These are phyloP conservation scores for Hafferia zeledoni DNA, from an alignment of 2,797 vertebrate species.

Conservation along the genomic window DNA sequence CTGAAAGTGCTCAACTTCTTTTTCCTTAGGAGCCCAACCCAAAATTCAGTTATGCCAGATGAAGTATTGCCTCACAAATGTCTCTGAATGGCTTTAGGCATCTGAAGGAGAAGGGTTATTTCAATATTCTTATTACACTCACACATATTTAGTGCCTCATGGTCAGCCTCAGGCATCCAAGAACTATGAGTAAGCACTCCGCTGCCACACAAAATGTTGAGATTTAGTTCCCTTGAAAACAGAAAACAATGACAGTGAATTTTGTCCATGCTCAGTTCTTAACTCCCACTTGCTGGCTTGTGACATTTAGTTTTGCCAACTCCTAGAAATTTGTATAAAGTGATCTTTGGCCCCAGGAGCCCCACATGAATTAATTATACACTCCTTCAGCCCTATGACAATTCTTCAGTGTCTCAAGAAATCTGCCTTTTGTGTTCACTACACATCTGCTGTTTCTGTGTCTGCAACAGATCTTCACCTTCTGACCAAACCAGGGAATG, in stretches of 20 bases:
- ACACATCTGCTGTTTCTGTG: not conserved
- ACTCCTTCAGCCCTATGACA: not conserved
- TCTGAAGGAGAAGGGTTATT: not conserved
- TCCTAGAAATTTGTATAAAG: not conserved
- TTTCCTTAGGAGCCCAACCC: not conserved
- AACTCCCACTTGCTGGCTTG: not conserved
- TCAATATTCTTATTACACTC: not conserved
- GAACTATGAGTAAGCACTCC: not conserved
- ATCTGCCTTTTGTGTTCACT: not conserved
- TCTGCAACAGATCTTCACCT: not conserved
- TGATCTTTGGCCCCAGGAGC: not conserved
- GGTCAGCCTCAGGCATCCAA: not conserved
- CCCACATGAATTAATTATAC: not conserved
- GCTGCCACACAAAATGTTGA: not conserved
- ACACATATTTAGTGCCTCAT: rapidly evolving
- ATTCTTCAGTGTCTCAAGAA: not conserved
- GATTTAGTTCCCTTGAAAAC: not conserved
- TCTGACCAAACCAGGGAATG: not conserved
- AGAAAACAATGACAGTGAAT: not conserved
- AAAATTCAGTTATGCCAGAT: not conserved
- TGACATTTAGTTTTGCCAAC: slow-evolving; percentile 31
- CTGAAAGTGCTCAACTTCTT: not conserved
- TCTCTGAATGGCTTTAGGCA: not conserved
- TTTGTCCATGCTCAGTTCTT: not conserved
- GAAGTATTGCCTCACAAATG: not conserved